Evolutionary conservation across 1,140 invertebrate genomes (phyloP).

Genomic region (Pseudomyrmex cubaensis): DNA sequence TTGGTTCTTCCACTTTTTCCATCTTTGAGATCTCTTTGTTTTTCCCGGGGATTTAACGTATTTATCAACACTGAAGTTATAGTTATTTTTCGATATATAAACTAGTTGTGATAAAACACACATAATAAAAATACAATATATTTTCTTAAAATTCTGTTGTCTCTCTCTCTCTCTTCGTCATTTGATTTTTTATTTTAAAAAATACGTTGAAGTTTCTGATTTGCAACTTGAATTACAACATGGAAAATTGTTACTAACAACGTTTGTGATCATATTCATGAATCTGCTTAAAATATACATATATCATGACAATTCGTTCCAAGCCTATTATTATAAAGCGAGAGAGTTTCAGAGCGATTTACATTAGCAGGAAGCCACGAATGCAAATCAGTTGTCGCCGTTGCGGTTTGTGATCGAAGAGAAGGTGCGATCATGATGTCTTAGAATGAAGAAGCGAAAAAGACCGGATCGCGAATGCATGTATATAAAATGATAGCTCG

Average conservation of each 20-base stretch:
- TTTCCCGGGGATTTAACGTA: too few species aligned
- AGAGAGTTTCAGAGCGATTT: slow-evolving; percentile 12
- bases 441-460: slow-evolving; percentile 8
- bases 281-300: background rate
- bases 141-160: background rate
- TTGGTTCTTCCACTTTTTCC: slow-evolving; percentile 16
- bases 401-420: background rate
- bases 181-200: background rate
- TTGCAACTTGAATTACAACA: background rate
- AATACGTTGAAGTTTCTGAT: background rate
- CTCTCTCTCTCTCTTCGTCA: too few species aligned
- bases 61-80: too few species aligned
- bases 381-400: slow-evolving; percentile 44
- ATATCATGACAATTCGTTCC: slow-evolving; percentile 33
- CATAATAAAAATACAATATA: too few species aligned
- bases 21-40: too few species aligned
- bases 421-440: slow-evolving; percentile 31
- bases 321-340: slow-evolving; percentile 56
- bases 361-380: slow-evolving; percentile 46
- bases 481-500: slow-evolving; percentile 1
- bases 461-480: slow-evolving; percentile 23
- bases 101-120: too few species aligned
- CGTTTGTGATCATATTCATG: background rate
- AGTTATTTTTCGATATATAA: too few species aligned
- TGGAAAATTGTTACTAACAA: slow-evolving; percentile 28